Conservation (phyloP, 2,113 vertebrate species). For the Oenanthe oenanthe region DNA sequence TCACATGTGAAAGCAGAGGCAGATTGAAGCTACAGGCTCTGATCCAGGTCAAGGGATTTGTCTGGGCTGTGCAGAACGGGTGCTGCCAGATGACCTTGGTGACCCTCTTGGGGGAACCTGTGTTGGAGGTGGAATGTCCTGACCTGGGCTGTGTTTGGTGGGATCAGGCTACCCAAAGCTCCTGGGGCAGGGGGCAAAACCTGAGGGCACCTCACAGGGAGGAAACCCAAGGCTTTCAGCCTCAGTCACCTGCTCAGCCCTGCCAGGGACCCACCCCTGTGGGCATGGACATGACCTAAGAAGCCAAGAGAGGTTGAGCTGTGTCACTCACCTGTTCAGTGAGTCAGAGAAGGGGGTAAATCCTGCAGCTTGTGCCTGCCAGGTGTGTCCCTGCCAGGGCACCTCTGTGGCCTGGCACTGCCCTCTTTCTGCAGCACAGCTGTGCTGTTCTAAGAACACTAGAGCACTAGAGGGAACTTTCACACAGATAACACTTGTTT, state of each 20-base stretch:
- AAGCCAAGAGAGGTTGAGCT: neutral
- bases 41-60: neutral
- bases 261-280: too few species aligned
- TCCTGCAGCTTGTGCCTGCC: neutral
- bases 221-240: neutral
- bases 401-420: neutral
- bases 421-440: neutral
- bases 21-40: neutral
- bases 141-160: neutral
- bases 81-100: neutral
- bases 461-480: neutral
- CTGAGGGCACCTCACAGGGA: neutral
- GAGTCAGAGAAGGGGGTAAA: neutral
- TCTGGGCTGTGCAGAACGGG: neutral
- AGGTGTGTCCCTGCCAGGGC: rapidly evolving
- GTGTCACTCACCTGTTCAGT: neutral
- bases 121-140: rapidly evolving
- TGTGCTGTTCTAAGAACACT: neutral
- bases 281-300: rapidly evolving
- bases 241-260: neutral
- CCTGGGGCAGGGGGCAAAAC: neutral
- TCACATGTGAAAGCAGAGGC: neutral
- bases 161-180: neutral
- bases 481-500: neutral
- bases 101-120: rapidly evolving